Percentiles rank a stretch among this genome's conserved stretches.
phyloP scores from a whole-genome alignment of 1,140 invertebrate genomes.

The Neodiprion lecontei region DNA sequence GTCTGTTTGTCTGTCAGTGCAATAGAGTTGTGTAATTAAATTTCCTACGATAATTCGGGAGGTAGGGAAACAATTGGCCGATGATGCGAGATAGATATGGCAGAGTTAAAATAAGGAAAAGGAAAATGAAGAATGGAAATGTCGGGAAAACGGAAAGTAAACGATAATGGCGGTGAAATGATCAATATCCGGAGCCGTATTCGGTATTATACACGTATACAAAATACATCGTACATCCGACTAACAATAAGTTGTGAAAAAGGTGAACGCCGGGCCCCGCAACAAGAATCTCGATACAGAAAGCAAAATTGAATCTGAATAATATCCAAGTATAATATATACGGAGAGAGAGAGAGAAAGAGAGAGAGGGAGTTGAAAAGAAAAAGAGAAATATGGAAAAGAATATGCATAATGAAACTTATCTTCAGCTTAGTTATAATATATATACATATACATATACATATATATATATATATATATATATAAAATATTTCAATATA shows the following conservation, averaged over 20 bases:
- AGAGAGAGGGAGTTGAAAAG: background rate
- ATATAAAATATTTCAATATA: slow-evolving; percentile 4
- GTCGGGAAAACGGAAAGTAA: background rate
- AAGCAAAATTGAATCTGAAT: slow-evolving; percentile 18
- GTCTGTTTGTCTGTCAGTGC: background rate
- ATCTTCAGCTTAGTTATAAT: background rate
- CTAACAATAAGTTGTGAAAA: too few species aligned
- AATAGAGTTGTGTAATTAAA: background rate
- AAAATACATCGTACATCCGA: too few species aligned
- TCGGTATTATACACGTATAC: too few species aligned
- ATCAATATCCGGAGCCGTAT: too few species aligned
- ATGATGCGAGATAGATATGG: background rate
- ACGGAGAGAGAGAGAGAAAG: background rate
- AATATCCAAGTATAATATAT: slow-evolving; percentile 8
- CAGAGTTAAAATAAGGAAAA: background rate
- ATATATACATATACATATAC: slow-evolving; percentile 14
- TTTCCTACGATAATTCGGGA: background rate
- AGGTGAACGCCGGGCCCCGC: too few species aligned
- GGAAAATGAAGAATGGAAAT: background rate
- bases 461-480: too few species aligned
- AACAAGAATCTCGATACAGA: slow-evolving; percentile 24
- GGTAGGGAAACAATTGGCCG: background rate
- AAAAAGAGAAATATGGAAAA: too few species aligned
- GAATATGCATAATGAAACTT: too few species aligned
- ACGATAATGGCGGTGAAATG: background rate